Evolutionary conservation across 2,797 vertebrate species (phyloP), one percentile per base, ranked within the genome.

Genomic region (Austrolebias charrua): DNA sequence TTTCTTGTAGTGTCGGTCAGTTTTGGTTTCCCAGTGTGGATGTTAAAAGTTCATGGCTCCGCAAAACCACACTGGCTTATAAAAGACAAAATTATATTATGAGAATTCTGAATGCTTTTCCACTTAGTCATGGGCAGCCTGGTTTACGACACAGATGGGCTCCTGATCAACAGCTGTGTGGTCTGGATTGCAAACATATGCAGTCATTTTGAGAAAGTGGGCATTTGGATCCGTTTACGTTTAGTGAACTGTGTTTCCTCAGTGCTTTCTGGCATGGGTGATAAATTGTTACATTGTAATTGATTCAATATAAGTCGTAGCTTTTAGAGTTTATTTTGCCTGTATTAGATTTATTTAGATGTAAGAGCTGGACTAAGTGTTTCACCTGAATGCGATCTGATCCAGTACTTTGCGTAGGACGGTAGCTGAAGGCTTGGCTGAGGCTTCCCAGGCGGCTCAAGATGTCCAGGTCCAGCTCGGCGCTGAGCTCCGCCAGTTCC

Each of bases 381-480:
- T 38, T 2, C 24, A 94, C 93, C 89, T 91, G 89, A 13, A 65
- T 29, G 55, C 74, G 65, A 71, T 76, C 63, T 24, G 86, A 81
- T 56, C 75, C 82, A 47, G 57, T 5, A 0, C 31, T 69, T 51
- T 90, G 86, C 24, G 75, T 60, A n/a, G 91, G 84, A 71, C 90
- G 86, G 77, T 91, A 63, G 75, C 87, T 89, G 76, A 92, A 84
- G 49, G 91, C 88, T 61, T 69, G 88, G 60, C 90, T 88, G 50
- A 96, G 85, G 56, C 74, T 89, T 3, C 84, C 76, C 8, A 96
- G 83, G 6, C 96, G 93, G 69, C 92, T 92, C 53, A 98, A 58
- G 50, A 94, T 77, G 43, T 95, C 95, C 77, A 98, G 86, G 76
- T 98, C 95, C 75, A 97, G 71, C 15, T 98, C 95, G 0, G 93